These are phyloP conservation scores for Pelagia noctiluca DNA, from an alignment of 30 jellyfish, hydroid and myxozoan species.

Conservation along the genomic window DNA sequence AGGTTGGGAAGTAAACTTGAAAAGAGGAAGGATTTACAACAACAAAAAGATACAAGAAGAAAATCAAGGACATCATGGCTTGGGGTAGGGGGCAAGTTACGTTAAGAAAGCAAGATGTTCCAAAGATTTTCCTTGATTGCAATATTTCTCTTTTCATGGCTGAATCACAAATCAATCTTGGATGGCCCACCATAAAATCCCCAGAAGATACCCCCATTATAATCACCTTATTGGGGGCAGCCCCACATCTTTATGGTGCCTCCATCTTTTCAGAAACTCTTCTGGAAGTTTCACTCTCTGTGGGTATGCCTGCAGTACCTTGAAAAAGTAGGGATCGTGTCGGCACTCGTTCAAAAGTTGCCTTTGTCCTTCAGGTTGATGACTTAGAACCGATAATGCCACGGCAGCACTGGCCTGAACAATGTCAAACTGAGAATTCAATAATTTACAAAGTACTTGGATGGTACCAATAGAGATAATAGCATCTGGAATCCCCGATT, in stretches of 20 bases:
- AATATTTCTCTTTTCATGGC: too few species aligned
- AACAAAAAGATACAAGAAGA: too few species aligned
- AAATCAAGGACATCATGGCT: too few species aligned
- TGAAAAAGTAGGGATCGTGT: slow-evolving; percentile 61
- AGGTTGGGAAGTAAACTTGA: too few species aligned
- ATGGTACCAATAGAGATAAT: slow-evolving; percentile 68
- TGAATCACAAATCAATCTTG: too few species aligned
- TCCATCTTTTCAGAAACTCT: slow-evolving; percentile 63
- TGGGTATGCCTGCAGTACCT: slow-evolving; percentile 51
- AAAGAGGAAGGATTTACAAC: too few species aligned
- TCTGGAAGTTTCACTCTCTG: slow-evolving; percentile 56
- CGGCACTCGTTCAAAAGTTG: slow-evolving; percentile 64
- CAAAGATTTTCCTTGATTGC: too few species aligned
- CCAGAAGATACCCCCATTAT: neutral
- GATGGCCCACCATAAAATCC: too few species aligned
- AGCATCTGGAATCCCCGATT: slow-evolving; percentile 75
- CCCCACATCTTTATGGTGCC: slow-evolving; percentile 60
- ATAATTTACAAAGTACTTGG: slow-evolving; percentile 44
- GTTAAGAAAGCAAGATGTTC: too few species aligned
- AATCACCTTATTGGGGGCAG: slow-evolving; percentile 64
- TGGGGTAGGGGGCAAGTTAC: too few species aligned
- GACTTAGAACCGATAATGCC: slow-evolving; percentile 36
- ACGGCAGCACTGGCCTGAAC: slow-evolving; percentile 74
- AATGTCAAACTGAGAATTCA: slow-evolving; percentile 45
- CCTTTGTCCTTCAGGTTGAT: slow-evolving; percentile 64